Base-by-base conservation (phyloP, 1,140 invertebrate genomes). In the Homarus americanus region DNA sequence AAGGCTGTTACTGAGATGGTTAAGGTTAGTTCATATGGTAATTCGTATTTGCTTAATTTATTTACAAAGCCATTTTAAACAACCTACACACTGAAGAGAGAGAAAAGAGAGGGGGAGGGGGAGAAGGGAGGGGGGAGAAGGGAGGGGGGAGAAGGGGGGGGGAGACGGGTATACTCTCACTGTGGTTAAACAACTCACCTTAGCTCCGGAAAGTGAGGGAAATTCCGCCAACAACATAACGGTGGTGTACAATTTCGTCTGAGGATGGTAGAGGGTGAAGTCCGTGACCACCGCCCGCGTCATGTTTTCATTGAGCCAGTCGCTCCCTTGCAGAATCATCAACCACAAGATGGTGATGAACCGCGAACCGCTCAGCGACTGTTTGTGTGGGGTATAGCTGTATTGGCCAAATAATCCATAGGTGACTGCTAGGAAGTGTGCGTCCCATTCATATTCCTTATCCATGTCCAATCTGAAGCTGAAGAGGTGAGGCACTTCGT, bases 391-490 rank as follows among this genome's bases (percentile, higher is more conserved):
- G n/a, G 92, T 91, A 66, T 91, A 92, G 72, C 92, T 92, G 66
- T 92, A 92, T 36, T 82, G 73, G 28, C 87, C 72, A 79, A 82
- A 92, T 41, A 41, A 58, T 38, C 92, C 92, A 53, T 92, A 75
- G 58, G 83, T 87, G 58, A 92, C 84, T 36, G 92, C 87, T 9
- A 92, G 87, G 72, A 90, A 92, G 58, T 92, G 92, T 2, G 88
- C 92, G 44, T 92, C 92, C 92, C 92, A 92, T 87, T 92, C 83
- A 66, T 92, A 92, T 63, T 87, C 85, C 53, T 82, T 90, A 58
- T 92, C 79, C 15, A 28, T 44, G 40, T 72, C 83, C 0, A 79
- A 82, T n/a, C 38, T 40, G 40, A 92, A 92, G n/a, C 79, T 69
- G 44, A 76, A 86, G 3, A 92, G 44, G 82, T 92, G 92, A 5